phyloP scores from a whole-genome alignment of 2,797 vertebrate genomes.

The Sebastiscus tertius region DNA sequence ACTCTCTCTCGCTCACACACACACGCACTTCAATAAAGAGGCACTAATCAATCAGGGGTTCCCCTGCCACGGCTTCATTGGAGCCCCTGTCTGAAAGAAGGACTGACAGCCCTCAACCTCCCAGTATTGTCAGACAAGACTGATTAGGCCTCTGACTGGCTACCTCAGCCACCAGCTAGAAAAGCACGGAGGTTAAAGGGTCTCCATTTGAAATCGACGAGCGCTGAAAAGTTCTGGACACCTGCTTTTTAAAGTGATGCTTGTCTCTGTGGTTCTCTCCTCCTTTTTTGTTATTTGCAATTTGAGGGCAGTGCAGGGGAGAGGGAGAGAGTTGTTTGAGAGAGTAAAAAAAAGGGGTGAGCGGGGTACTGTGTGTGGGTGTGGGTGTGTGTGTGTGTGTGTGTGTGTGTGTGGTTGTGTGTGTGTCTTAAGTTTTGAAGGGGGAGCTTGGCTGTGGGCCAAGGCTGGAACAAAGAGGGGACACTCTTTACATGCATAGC shows the following conservation, averaged over 20 bases:
- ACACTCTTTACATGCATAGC: conserved; percentile 88
- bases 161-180: conserved; percentile 80
- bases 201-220: conserved; percentile 80
- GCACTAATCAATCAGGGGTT: conserved; percentile 84
- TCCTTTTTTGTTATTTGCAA: conserved; percentile 78
- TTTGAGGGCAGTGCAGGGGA: conserved; percentile 70
- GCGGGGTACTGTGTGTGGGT: conserved; percentile 28
- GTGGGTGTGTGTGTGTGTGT: not conserved
- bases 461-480: conserved; percentile 84
- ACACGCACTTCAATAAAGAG: conserved; percentile 79
- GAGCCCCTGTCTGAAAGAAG: conserved; percentile 78
- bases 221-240: conserved; percentile 84
- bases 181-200: conserved; percentile 82
- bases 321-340: conserved; percentile 70
- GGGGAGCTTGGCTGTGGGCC: conserved; percentile 82
- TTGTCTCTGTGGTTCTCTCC: conserved; percentile 72
- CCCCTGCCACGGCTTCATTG: conserved; percentile 78
- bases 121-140: conserved; percentile 79
- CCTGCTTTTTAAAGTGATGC: conserved; percentile 86
- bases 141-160: conserved; percentile 83
- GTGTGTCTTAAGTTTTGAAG: conserved; percentile 81
- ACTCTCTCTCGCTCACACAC: conserved; percentile 39
- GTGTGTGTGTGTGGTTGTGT: conserved; percentile 31
- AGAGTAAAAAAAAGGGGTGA: conserved; percentile 61
- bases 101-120: conserved; percentile 85